Conservation (phyloP, 2,888 invertebrate genomes). For the Arge pagana region DNA sequence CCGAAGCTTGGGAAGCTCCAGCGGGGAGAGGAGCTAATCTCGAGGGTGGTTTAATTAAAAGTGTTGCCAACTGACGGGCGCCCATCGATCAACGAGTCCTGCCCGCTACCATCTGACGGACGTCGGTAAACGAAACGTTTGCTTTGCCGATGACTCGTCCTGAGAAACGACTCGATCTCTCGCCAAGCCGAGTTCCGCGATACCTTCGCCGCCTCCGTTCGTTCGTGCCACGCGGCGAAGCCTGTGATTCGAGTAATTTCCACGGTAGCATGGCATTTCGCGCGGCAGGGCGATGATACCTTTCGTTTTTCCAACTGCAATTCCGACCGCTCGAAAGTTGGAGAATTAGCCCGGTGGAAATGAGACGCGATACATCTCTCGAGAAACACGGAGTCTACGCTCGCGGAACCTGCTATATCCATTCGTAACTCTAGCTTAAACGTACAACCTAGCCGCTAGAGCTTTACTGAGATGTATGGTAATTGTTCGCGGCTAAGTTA, state of each 20-base stretch:
- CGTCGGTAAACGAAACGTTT: slow-evolving; percentile 16
- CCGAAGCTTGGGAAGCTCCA: slow-evolving; percentile 16
- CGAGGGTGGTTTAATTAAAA: slow-evolving; percentile 59
- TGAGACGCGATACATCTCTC: slow-evolving; percentile 13
- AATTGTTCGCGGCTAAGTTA: slow-evolving; percentile 54
- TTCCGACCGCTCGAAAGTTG: neutral
- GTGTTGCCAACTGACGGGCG: slow-evolving; percentile 58
- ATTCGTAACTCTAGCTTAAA: slow-evolving; percentile 46
- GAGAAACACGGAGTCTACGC: slow-evolving; percentile 8
- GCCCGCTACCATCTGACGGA: slow-evolving; percentile 8
- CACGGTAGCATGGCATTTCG: too few relatives aligned
- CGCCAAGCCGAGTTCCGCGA: too few relatives aligned
- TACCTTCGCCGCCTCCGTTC: too few relatives aligned
- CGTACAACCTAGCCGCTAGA: slow-evolving; percentile 38
- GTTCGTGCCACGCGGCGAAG: too few relatives aligned
- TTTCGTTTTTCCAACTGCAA: neutral
- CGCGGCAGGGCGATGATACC: too few relatives aligned
- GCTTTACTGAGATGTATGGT: slow-evolving; percentile 48
- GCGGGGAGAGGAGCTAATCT: slow-evolving; percentile 53
- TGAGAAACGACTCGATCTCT: neutral
- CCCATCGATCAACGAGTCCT: slow-evolving; percentile 54
- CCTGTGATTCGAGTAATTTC: too few relatives aligned
- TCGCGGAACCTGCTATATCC: slow-evolving; percentile 36
- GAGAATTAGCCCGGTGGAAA: slow-evolving; percentile 3
- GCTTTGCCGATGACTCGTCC: slow-evolving; percentile 3